Evolutionary conservation across 2,113 vertebrate species (phyloP), one percentile per base, ranked within the genome.

Genomic region (Brachypteracias leptosomus): DNA sequence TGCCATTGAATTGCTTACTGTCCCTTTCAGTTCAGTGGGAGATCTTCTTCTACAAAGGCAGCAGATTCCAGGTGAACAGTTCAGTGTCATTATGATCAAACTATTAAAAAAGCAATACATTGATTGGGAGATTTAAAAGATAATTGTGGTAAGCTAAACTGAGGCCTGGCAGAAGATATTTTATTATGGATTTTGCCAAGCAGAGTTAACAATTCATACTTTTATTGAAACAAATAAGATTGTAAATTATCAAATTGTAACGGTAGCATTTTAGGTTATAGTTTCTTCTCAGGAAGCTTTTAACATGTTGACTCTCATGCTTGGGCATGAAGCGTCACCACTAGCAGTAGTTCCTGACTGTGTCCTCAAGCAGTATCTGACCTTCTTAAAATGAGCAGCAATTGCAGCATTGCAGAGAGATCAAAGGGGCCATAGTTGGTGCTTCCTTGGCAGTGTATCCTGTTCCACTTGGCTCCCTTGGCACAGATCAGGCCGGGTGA

Each of bases 401-500:
- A 9, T 52, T 19, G 3, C 31, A 70, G 46, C 63, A 51, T 85
- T 89, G 91, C 66, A 57, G 86, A 28, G 46, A 49, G 25, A 44
- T 72, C 66, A 33, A 6, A 67, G 31, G 61, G 71, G 31, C 71
- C 7, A 1, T 44, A 66, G 31, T 38, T 84, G 65, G 89, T 71
- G 42, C 38, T 87, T 92, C 82, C 59, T 86, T 96, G 91, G 84
- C 93, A 87, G 73, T 47, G 57, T 74, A 55, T 89, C 55, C 83
- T 84, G 33, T 84, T 49, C 57, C 42, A 8, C 29, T 78, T 2
- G 1, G 11, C 57, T 89, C 10, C 38, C 35, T 74, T 74, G n/a
- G 36, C 77, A 49, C 40, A 16, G 59, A 8, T 38, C 55, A 47
- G 63, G 16, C 49, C 26, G 49, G 63, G 86, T 47, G 68, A 88